Conservation (phyloP, 2,797 vertebrate genomes). For the Falco berigora region DNA sequence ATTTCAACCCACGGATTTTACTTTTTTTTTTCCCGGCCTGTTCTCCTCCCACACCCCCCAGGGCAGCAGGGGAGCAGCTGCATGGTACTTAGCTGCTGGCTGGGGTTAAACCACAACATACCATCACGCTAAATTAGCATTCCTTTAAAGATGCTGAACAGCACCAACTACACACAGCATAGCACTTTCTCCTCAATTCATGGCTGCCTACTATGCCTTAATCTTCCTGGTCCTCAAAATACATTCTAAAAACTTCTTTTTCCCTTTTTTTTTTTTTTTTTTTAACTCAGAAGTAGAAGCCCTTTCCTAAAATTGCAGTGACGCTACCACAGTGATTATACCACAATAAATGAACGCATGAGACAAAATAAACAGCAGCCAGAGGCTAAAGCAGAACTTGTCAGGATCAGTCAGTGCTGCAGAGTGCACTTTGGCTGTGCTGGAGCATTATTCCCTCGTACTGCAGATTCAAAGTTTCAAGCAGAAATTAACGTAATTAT, state of each 20-base stretch:
- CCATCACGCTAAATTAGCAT: not conserved
- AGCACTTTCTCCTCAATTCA: not conserved
- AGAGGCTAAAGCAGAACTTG: not conserved
- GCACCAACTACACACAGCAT: too few species aligned
- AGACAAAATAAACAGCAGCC: not conserved
- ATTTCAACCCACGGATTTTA: too few species aligned
- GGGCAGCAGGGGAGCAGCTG: too few species aligned
- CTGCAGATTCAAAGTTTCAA: not conserved
- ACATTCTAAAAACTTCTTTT: not conserved
- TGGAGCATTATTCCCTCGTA: not conserved
- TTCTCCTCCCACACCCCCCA: too few species aligned
- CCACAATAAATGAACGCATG: not conserved
- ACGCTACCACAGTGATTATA: not conserved
- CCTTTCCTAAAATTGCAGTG: not conserved
- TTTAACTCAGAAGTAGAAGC: not conserved
- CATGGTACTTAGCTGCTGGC: too few species aligned
- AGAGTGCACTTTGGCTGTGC: not conserved
- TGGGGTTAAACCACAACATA: too few species aligned
- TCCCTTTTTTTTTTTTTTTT: not conserved
- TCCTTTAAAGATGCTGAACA: not conserved
- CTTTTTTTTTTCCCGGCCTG: too few species aligned
- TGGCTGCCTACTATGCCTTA: not conserved
- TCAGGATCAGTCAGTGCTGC: not conserved
- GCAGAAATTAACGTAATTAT: not conserved
- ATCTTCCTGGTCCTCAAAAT: not conserved